These are phyloP conservation scores for Bombus vancouverensis DNA, from an alignment of 1,140 invertebrate species.

Conservation along the genomic window DNA sequence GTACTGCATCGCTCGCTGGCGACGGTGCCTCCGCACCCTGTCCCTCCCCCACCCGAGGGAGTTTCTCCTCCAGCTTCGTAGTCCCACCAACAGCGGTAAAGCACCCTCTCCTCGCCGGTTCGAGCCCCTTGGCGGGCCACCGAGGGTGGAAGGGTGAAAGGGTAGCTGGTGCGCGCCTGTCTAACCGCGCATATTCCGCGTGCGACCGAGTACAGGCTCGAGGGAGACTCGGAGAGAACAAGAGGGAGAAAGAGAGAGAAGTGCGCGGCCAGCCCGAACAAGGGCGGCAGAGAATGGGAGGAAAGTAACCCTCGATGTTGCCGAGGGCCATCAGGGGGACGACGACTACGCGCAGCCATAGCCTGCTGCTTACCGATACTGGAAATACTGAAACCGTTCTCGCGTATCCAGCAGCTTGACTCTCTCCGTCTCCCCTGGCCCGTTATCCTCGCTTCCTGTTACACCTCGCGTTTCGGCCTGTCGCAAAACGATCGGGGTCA, in stretches of 20 bases:
- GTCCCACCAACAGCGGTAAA: background rate
- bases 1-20: slow-evolving; percentile 80
- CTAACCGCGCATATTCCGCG: slow-evolving; percentile 41
- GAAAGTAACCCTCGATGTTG: slow-evolving; percentile 80
- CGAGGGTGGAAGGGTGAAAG: background rate
- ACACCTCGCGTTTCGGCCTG: background rate
- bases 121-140: background rate
- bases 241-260: background rate
- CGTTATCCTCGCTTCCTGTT: slow-evolving; percentile 1
- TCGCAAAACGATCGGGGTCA: slow-evolving; percentile 57
- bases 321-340: slow-evolving; percentile 65
- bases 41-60: slow-evolving; percentile 61
- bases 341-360: slow-evolving; percentile 62
- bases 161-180: slow-evolving; percentile 25
- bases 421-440: no score
- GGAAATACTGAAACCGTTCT: slow-evolving; percentile 55
- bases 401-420: slow-evolving; percentile 3
- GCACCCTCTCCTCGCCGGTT: slow-evolving; percentile 11
- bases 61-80: slow-evolving; percentile 58
- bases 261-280: slow-evolving; percentile 12
- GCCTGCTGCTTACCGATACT: slow-evolving; percentile 56
- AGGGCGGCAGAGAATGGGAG: slow-evolving; percentile 68
- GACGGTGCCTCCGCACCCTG: slow-evolving; percentile 78
- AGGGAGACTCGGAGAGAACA: background rate
- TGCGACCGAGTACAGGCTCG: background rate